Conservation (phyloP, 2,797 vertebrate genomes). For the Oryzias dopingdopingensis region DNA sequence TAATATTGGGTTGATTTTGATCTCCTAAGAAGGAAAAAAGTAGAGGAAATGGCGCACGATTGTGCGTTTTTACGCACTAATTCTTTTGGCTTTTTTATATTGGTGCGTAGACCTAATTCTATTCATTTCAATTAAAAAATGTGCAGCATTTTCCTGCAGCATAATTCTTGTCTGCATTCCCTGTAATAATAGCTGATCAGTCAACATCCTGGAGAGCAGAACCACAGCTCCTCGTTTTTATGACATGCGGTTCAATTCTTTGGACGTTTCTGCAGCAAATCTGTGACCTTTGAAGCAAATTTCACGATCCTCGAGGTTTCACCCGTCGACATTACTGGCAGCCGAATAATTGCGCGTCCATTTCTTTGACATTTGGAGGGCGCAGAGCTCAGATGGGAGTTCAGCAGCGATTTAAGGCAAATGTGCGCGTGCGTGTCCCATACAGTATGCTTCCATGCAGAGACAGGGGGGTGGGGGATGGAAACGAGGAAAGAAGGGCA, state of each 20-base stretch:
- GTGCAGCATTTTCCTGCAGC: no score
- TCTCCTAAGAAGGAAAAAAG: neutral
- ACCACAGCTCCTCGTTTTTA: neutral
- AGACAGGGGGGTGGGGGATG: conserved; percentile 24
- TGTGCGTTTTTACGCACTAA: conserved; percentile 49
- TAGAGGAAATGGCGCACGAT: conserved; percentile 27
- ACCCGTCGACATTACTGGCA: conserved; percentile 31
- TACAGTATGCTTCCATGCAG: conserved; percentile 34
- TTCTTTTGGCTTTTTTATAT: neutral
- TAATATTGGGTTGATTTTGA: neutral
- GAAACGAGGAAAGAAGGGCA: conserved; percentile 66
- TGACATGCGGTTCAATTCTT: neutral
- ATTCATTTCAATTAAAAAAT: no score
- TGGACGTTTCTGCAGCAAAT: conserved; percentile 6
- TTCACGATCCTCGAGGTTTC: conserved; percentile 10
- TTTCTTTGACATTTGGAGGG: conserved; percentile 38
- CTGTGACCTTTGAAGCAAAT: conserved; percentile 21
- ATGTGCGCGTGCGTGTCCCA: conserved; percentile 19
- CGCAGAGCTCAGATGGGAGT: neutral
- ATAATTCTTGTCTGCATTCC: neutral
- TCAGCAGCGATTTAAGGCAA: conserved; percentile 6
- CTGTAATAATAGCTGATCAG: neutral
- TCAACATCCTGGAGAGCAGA: conserved; percentile 5
- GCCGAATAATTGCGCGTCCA: conserved; percentile 26
- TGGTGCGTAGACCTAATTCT: neutral